phyloP scores from a whole-genome alignment of 1,140 invertebrate species.

The Neomicropteryx cornuta region DNA sequence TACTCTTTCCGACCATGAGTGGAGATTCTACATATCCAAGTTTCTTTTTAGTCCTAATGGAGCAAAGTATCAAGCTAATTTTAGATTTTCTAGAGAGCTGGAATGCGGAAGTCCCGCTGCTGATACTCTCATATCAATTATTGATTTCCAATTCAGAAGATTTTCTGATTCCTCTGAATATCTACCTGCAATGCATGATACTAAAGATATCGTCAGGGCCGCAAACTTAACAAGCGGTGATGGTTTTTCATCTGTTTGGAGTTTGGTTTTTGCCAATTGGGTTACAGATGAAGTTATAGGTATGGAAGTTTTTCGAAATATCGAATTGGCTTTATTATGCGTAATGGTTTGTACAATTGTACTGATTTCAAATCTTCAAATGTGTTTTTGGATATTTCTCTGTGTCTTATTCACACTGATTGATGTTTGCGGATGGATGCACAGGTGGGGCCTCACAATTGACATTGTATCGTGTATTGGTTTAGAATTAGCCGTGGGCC shows the following conservation, averaged over 20 bases:
- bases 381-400: slow-evolving; percentile 66
- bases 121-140: slow-evolving; percentile 43
- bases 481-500: slow-evolving; percentile 72
- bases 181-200: slow-evolving; percentile 60
- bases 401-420: slow-evolving; percentile 68
- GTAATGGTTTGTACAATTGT: slow-evolving; percentile 72
- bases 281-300: slow-evolving; percentile 71
- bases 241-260: slow-evolving; percentile 54
- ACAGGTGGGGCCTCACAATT: slow-evolving; percentile 68
- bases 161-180: slow-evolving; percentile 52
- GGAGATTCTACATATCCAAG: slow-evolving; percentile 50
- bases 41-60: slow-evolving; percentile 58
- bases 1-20: slow-evolving; percentile 38
- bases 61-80: slow-evolving; percentile 55
- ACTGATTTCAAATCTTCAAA: slow-evolving; percentile 69
- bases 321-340: slow-evolving; percentile 64
- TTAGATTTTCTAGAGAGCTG: slow-evolving; percentile 48
- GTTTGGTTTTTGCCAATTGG: slow-evolving; percentile 60
- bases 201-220: slow-evolving; percentile 43
- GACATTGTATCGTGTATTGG: slow-evolving; percentile 79
- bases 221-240: slow-evolving; percentile 45
- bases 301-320: slow-evolving; percentile 66
- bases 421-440: slow-evolving; percentile 76
- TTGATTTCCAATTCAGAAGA: slow-evolving; percentile 49
- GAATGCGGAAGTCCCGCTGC: slow-evolving; percentile 47